Percentiles rank a stretch among this genome's conserved stretches.
phyloP scores from a whole-genome alignment of 2,888 invertebrate species.

The Eulithis testata region DNA sequence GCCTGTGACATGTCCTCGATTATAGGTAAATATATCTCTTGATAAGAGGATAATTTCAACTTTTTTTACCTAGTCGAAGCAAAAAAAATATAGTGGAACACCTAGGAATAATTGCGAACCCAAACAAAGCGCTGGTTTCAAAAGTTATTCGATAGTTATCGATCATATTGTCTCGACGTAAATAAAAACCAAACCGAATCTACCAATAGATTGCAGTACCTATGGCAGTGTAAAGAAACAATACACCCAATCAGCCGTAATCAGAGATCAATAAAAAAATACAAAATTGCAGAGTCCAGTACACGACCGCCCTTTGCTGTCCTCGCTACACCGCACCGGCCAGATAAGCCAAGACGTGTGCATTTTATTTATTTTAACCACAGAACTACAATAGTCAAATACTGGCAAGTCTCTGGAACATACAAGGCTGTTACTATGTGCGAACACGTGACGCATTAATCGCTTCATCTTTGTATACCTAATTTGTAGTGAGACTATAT shows the following conservation, averaged over 20 bases:
- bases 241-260: conserved; percentile 26
- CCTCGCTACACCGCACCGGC: conserved; percentile 63
- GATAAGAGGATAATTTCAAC: no score
- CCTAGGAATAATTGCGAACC: no score
- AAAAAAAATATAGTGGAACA: no score
- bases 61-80: no score
- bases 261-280: conserved; percentile 38
- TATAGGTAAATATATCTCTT: no score
- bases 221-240: conserved; percentile 21
- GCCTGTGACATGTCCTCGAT: no score
- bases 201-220: background rate
- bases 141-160: no score
- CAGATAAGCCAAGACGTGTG: conserved; percentile 80
- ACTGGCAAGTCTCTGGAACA: conserved; percentile 7
- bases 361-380: conserved; percentile 80
- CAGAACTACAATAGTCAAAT: conserved; percentile 18
- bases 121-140: no score
- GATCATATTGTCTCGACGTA: no score
- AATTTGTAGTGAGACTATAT: no score
- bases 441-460: no score
- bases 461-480: no score
- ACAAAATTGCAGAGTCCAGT: conserved; percentile 46
- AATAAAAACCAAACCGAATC: background rate
- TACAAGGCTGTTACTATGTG: background rate
- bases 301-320: conserved; percentile 63